Percentiles rank a stretch among this genome's conserved stretches.
phyloP scores from a whole-genome alignment of 2,888 invertebrate species.

The Drosophila nigricruria region DNA sequence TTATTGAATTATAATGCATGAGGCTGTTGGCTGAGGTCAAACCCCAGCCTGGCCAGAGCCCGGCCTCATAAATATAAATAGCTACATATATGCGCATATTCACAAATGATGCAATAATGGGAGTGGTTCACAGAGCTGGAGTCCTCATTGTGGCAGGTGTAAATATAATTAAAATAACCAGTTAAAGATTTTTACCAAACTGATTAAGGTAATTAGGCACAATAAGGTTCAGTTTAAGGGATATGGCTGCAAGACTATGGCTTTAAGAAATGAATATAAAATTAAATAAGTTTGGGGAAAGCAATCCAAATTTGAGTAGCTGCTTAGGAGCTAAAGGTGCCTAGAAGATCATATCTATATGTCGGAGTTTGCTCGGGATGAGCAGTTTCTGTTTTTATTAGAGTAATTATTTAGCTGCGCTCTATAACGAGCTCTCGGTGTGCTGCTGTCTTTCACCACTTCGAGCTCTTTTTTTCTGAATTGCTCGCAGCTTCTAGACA shows the following conservation, averaged over 20 bases:
- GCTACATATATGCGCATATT: slow-evolving; percentile 60
- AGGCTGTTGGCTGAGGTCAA: slow-evolving; percentile 9
- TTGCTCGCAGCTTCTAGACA: too few species aligned
- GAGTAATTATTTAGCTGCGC: too few species aligned
- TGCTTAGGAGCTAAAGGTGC: too few species aligned
- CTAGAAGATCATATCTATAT: too few species aligned
- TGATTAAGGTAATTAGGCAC: slow-evolving; percentile 11
- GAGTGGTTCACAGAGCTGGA: not conserved
- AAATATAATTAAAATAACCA: slow-evolving; percentile 25
- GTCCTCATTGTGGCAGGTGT: slow-evolving; percentile 29
- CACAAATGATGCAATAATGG: slow-evolving; percentile 8
- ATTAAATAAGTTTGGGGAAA: too few species aligned
- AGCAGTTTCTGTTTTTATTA: too few species aligned
- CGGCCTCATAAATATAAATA: slow-evolving; percentile 74
- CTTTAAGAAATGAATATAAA: too few species aligned
- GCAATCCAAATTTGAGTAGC: too few species aligned
- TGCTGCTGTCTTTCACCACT: too few species aligned
- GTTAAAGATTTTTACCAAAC: slow-evolving; percentile 16
- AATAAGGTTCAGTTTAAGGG: not conserved
- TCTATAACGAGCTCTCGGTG: too few species aligned
- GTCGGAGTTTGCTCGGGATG: too few species aligned
- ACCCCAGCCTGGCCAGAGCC: not conserved
- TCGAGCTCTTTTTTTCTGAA: too few species aligned
- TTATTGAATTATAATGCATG: slow-evolving; percentile 76
- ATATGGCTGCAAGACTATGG: not conserved